Percentiles rank a stretch among this genome's conserved stretches.
phyloP scores from a whole-genome alignment of 2,888 invertebrate species.

The Synanthedon tipuliformis region DNA sequence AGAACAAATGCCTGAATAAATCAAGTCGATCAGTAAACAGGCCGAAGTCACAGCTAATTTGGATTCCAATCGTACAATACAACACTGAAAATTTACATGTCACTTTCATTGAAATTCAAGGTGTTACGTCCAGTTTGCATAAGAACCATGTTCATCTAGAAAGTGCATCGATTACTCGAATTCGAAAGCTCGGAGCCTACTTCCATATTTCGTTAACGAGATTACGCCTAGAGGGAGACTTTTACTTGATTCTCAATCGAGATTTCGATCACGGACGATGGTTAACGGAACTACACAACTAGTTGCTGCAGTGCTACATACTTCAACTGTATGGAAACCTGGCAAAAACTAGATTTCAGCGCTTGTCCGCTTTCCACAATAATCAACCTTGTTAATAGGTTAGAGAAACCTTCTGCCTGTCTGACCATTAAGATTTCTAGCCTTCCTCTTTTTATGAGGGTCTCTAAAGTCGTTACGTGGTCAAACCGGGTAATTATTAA shows the following conservation, averaged over 20 bases:
- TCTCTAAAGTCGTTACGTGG: neutral
- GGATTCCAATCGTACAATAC: constrained; percentile 28
- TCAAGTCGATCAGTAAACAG: constrained; percentile 14
- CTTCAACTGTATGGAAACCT: constrained; percentile 43
- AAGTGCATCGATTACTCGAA: constrained; percentile 53
- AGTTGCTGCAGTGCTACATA: constrained; percentile 32
- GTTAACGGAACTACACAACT: constrained; percentile 50
- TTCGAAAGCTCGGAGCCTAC: constrained; percentile 60
- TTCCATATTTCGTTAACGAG: constrained; percentile 54
- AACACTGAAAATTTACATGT: constrained; percentile 27
- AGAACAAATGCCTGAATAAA: neutral
- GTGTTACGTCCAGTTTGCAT: constrained; percentile 61
- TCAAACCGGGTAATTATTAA: neutral
- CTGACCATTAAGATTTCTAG: constrained; percentile 15
- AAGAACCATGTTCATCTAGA: constrained; percentile 57
- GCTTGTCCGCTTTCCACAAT: constrained; percentile 55
- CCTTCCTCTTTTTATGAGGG: neutral
- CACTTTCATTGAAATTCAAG: constrained; percentile 59
- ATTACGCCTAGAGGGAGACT: constrained; percentile 54
- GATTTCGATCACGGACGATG: constrained; percentile 36
- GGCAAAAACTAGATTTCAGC: constrained; percentile 55
- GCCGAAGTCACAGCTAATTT: constrained; percentile 28
- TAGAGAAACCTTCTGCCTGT: constrained; percentile 56
- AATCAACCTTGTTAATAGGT: constrained; percentile 57
- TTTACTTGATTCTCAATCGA: constrained; percentile 48